Evolutionary conservation across 2,888 invertebrate species (phyloP), one percentile per base, ranked within the genome.

Genomic region (Aplocera efformata): DNA sequence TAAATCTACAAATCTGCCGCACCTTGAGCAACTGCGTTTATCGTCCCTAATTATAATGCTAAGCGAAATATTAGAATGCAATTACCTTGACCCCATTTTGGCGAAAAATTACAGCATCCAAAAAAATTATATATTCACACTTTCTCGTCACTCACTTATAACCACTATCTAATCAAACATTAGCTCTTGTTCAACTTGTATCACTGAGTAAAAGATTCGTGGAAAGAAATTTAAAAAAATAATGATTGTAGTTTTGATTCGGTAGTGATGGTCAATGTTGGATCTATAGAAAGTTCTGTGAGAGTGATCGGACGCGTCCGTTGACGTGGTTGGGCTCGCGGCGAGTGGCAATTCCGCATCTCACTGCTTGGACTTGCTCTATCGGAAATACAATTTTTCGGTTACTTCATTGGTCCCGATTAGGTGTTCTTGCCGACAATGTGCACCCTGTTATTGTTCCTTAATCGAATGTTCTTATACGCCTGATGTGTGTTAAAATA

Each of bases 301-400:
- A 57, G 62, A 79, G 77, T 80, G 77, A 64, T 78, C 61, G 67
- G 56, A 70, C 71, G 79, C 83, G 84, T 82, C 79, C 80, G 76
- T 49, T 62, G 64, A 67, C 75, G 72, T 67, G 78, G 73, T 70
- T 53, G 42, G 70, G 62, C 70, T 70, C 60, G 58, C 60, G 63
- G 67, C 65, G 73, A 83, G 74, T 83, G 84, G 59, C 60, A 60
- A 57, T 59, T 62, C 50, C 62, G 60, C 66, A 35, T 41, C 41
- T 50, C 40, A 13, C 31, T 35, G 29, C 27, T 20, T 26, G 52
- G 43, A 42, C 49, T 55, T 43, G 42, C 42, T 42, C 27, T 48
- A 48, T 44, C 32, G 34, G 29, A 36, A 47, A 56, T 29, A 46
- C 33, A 34, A 30, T 17, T 30, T 29, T 25, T 10, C 8, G 31